A percentile compares a stretch with the other conserved stretches of the same genome.
Conservation (phyloP, 1,140 invertebrate genomes). For the Dendrolimus kikuchii region DNA sequence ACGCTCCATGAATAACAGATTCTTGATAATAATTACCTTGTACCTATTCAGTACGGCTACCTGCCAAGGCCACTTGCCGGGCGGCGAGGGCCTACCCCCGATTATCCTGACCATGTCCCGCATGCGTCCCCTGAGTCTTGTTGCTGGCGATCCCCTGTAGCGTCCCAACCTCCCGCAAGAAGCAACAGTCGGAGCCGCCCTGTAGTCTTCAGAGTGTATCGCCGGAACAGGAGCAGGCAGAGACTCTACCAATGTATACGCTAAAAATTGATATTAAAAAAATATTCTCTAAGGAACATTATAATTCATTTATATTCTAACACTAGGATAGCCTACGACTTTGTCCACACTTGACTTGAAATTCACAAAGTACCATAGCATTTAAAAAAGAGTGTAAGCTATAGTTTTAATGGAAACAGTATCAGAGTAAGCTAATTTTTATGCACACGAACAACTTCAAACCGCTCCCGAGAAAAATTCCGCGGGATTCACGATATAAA, state of each 20-base stretch:
- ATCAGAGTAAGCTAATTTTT: too few species aligned
- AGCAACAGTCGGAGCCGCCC: conserved; percentile 7
- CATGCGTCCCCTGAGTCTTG: conserved; percentile 34
- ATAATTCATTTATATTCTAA: too few species aligned
- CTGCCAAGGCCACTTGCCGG: conserved; percentile 94
- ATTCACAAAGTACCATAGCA: too few species aligned
- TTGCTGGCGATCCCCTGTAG: conserved; percentile 26
- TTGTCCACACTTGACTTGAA: too few species aligned
- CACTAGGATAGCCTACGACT: too few species aligned
- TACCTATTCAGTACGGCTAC: conserved; percentile 90
- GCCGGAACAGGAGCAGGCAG: conserved; percentile 45
- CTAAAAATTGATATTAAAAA: conserved; percentile 19
- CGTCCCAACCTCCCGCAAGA: conserved; percentile 41
- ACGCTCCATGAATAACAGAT: too few species aligned
- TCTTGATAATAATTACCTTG: conserved; percentile 69
- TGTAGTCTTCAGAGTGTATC: conserved; percentile 39
- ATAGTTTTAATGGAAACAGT: too few species aligned
- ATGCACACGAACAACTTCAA: too few species aligned
- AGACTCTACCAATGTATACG: conserved; percentile 32
- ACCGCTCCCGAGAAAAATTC: too few species aligned
- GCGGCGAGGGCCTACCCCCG: conserved; percentile 83
- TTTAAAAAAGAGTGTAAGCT: too few species aligned
- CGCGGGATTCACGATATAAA: too few species aligned
- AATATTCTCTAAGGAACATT: too few species aligned
- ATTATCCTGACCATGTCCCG: conserved; percentile 83